These are phyloP conservation scores for Neomonachus schauinslandi DNA, from an alignment of 2,113 vertebrate species.

Conservation along the genomic window DNA sequence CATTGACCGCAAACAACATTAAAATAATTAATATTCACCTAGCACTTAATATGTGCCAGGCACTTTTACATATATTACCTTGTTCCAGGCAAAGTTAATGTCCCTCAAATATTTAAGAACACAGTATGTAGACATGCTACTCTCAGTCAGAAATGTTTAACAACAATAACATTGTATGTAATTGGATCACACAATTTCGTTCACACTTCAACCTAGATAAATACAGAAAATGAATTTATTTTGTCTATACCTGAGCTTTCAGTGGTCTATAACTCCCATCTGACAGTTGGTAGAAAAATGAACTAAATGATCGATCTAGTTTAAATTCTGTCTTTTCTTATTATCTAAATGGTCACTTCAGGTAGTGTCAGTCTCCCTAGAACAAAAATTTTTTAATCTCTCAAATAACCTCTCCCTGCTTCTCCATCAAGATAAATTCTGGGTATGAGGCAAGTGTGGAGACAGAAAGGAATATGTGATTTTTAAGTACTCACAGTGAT, in stretches of 20 bases:
- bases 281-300: constrained; percentile 7
- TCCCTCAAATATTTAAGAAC: constrained; percentile 50
- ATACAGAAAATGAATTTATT: constrained; percentile 4
- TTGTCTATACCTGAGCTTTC: neutral
- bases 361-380: neutral
- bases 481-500: rapidly evolving
- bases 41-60: constrained; percentile 16
- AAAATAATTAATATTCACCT: constrained; percentile 53
- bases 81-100: constrained; percentile 58
- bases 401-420: neutral
- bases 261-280: neutral
- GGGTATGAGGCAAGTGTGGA: neutral
- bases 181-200: neutral
- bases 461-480: neutral
- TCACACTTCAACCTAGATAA: neutral
- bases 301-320: neutral
- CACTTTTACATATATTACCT: constrained; percentile 43
- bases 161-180: neutral
- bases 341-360: neutral
- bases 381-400: neutral
- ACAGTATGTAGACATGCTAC: neutral
- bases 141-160: constrained; percentile 24
- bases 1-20: constrained; percentile 18
- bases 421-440: neutral
- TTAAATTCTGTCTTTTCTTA: constrained; percentile 44